phyloP scores from a whole-genome alignment of 2,888 invertebrate genomes.

The Papilio demoleus region DNA sequence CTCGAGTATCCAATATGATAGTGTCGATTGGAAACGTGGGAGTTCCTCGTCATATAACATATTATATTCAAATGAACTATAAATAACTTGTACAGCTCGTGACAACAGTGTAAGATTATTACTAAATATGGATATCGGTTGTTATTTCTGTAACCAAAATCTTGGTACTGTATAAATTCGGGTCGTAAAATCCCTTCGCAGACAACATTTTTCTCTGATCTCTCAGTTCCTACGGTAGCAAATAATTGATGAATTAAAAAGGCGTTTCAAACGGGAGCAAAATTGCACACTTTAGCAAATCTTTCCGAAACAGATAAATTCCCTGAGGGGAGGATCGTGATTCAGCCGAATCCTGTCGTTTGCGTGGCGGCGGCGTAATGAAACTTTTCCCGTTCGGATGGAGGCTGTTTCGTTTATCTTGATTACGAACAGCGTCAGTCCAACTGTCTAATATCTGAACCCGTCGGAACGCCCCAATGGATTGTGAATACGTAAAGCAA shows the following conservation, averaged over 20 bases:
- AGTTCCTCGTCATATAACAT: neutral
- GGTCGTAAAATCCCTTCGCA: neutral
- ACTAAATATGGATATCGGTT: too few relatives aligned
- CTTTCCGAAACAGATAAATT: conserved; percentile 40
- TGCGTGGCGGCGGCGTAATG: conserved; percentile 52
- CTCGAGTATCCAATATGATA: conserved; percentile 19
- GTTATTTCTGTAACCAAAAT: too few relatives aligned
- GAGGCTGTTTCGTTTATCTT: conserved; percentile 54
- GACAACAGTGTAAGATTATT: too few relatives aligned
- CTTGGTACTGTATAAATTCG: too few relatives aligned
- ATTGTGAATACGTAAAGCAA: conserved; percentile 32
- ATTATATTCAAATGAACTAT: neutral
- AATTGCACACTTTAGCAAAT: conserved; percentile 27
- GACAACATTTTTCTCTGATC: conserved; percentile 14
- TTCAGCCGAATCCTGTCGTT: conserved; percentile 43
- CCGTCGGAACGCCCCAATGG: conserved; percentile 31
- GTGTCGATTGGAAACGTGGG: neutral
- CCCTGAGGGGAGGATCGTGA: conserved; percentile 37
- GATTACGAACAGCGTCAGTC: conserved; percentile 50
- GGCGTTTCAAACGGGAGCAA: conserved; percentile 22
- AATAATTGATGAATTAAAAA: conserved; percentile 24
- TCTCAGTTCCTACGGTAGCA: conserved; percentile 2
- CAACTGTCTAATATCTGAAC: conserved; percentile 48
- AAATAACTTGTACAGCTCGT: neutral
- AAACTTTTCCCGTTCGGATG: conserved; percentile 59